Evolutionary conservation across 2,113 vertebrate species (phyloP).

Genomic region (Ramphastos sulfuratus): DNA sequence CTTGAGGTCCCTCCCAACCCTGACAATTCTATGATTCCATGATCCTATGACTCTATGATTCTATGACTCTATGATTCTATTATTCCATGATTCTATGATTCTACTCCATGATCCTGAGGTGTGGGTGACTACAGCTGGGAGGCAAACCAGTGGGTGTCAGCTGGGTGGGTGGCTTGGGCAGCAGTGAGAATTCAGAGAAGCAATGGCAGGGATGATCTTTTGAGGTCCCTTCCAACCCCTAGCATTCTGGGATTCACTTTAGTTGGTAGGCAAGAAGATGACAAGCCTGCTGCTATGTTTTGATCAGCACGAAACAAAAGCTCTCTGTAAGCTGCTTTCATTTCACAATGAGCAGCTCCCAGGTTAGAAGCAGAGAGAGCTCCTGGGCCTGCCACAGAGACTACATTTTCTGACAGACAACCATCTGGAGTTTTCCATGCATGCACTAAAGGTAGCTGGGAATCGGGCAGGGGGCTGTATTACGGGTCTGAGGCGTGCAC

Average conservation of each 20-base stretch:
- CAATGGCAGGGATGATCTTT: background rate
- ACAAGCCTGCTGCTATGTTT: background rate
- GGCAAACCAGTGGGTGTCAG: background rate
- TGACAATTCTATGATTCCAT: too few relatives aligned
- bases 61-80: too few relatives aligned
- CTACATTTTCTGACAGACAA: background rate
- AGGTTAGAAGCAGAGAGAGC: background rate
- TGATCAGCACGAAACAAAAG: background rate
- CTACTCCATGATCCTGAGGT: rapidly evolving
- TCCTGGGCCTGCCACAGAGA: background rate
- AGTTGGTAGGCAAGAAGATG: background rate
- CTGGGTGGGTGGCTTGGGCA: background rate
- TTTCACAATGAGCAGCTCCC: background rate
- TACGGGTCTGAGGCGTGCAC: conserved; percentile 5
- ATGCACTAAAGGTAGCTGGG: background rate
- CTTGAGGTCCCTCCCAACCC: too few relatives aligned
- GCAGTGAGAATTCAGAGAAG: background rate
- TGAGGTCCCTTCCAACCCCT: too few relatives aligned
- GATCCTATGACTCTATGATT: too few relatives aligned
- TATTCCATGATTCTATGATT: too few relatives aligned
- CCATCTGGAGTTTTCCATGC: background rate
- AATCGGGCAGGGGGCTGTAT: conserved; percentile 5
- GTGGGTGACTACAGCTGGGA: background rate
- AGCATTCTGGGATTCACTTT: background rate
- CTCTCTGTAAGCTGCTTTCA: background rate